Percentiles rank a stretch among this genome's conserved stretches.
phyloP scores from a whole-genome alignment of 2,113 vertebrate species.

The Myrmophylax atrothorax region DNA sequence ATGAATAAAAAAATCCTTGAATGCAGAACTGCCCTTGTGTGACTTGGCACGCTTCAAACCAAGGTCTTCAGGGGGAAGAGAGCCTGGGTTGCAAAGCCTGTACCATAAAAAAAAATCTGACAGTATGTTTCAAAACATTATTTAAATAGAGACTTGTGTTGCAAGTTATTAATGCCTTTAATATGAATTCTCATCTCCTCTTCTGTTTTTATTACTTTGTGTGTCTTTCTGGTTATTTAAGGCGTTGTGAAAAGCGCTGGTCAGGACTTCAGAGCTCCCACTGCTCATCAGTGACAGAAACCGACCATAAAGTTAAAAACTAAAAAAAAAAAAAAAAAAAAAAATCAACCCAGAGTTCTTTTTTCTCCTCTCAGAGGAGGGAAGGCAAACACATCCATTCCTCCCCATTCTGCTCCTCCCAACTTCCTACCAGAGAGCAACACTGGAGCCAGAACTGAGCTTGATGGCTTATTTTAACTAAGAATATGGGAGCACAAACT shows the following conservation, averaged over 20 bases:
- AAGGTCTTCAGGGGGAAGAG: neutral
- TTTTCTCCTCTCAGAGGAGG: neutral
- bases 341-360: neutral
- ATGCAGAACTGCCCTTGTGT: neutral
- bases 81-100: neutral
- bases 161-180: constrained; percentile 67
- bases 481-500: neutral
- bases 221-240: constrained; percentile 63
- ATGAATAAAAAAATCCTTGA: neutral
- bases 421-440: neutral
- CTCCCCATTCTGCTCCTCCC: neutral
- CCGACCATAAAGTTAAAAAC: constrained; percentile 21
- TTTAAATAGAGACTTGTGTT: constrained; percentile 39
- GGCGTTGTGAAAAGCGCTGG: constrained; percentile 29
- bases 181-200: constrained; percentile 46
- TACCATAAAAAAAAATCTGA: neutral
- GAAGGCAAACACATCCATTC: neutral
- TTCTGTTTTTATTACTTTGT: constrained; percentile 58
- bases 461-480: neutral
- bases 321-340: neutral
- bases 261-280: constrained; percentile 57
- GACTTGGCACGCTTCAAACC: neutral
- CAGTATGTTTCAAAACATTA: neutral
- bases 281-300: constrained; percentile 10
- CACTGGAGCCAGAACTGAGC: rapidly evolving